Conservation (phyloP, 2,797 vertebrate species). For the Sternotherus odoratus region DNA sequence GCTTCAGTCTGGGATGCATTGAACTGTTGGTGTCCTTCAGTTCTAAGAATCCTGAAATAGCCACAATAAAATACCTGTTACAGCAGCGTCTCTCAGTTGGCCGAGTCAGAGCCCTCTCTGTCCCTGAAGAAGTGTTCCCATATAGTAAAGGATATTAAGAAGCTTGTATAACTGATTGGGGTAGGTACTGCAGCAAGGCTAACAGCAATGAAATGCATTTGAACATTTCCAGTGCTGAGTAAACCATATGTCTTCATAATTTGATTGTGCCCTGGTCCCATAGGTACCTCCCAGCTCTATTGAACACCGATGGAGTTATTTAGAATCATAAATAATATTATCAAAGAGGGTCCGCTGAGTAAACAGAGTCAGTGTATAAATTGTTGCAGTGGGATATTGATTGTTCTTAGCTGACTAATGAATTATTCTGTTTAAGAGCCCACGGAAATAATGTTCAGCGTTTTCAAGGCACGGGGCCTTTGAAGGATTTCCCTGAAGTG, state of each 20-base stretch:
- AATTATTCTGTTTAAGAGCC: slow-evolving; percentile 83
- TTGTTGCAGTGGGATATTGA: slow-evolving; percentile 74
- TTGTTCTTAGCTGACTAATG: slow-evolving; percentile 81
- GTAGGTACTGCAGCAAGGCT: slow-evolving; percentile 33
- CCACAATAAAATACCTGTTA: background rate
- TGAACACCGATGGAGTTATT: slow-evolving; percentile 84
- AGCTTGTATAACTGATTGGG: background rate
- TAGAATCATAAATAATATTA: slow-evolving; percentile 85
- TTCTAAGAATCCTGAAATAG: background rate
- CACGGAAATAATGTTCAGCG: slow-evolving; percentile 43
- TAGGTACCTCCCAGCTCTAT: slow-evolving; percentile 73
- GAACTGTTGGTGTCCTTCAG: background rate
- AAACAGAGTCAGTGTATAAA: slow-evolving; percentile 81
- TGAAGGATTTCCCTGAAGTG: slow-evolving; percentile 16
- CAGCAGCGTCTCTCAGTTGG: background rate
- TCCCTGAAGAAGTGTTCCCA: slow-evolving; percentile 1
- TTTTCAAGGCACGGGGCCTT: slow-evolving; percentile 51
- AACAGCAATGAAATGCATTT: slow-evolving; percentile 47
- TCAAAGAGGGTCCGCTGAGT: slow-evolving; percentile 81
- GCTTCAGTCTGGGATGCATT: background rate
- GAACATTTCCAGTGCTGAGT: slow-evolving; percentile 70
- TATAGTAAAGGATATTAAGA: background rate
- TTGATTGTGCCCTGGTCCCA: slow-evolving; percentile 79
- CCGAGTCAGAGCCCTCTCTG: background rate
- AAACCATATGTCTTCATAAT: slow-evolving; percentile 81